Percentiles rank a stretch among this genome's conserved stretches.
Conservation (phyloP, 2,888 invertebrate genomes). For the Drosophila basisetae region DNA sequence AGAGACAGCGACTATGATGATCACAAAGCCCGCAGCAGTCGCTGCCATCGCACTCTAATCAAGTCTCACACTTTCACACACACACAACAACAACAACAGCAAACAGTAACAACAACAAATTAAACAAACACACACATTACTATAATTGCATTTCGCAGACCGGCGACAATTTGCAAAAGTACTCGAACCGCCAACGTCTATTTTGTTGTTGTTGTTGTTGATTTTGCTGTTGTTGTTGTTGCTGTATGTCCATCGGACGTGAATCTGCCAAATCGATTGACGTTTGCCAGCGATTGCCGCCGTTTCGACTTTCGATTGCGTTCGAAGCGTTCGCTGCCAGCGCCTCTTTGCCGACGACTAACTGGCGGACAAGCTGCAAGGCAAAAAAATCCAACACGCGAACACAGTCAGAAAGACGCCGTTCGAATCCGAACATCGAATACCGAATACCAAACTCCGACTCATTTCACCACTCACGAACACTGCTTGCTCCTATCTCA, state of each 20-base stretch:
- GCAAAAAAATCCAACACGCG: slow-evolving; percentile 16
- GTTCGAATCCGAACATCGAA: slow-evolving; percentile 37
- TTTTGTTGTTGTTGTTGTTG: not conserved
- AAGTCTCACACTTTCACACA: slow-evolving; percentile 47
- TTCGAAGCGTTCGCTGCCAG: slow-evolving; percentile 37
- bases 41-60: slow-evolving; percentile 30
- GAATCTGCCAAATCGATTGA: slow-evolving; percentile 63
- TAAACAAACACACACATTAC: slow-evolving; percentile 10
- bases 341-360: slow-evolving; percentile 56
- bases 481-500: slow-evolving; percentile 42
- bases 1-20: slow-evolving; percentile 20
- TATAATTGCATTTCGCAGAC: slow-evolving; percentile 38
- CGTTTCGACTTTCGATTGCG: slow-evolving; percentile 43
- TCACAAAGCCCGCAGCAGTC: slow-evolving; percentile 27
- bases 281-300: slow-evolving; percentile 22
- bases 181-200: slow-evolving; percentile 17
- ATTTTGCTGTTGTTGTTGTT: not conserved
- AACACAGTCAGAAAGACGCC: slow-evolving; percentile 67
- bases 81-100: slow-evolving; percentile 20
- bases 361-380: slow-evolving; percentile 38
- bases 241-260: slow-evolving; percentile 32
- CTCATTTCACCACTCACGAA: slow-evolving; percentile 35
- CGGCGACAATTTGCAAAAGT: slow-evolving; percentile 44
- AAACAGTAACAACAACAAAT: slow-evolving; percentile 2
- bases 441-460: slow-evolving; percentile 30